phyloP scores from a whole-genome alignment of 2,113 vertebrate species.

The Malaclemys terrapin region DNA sequence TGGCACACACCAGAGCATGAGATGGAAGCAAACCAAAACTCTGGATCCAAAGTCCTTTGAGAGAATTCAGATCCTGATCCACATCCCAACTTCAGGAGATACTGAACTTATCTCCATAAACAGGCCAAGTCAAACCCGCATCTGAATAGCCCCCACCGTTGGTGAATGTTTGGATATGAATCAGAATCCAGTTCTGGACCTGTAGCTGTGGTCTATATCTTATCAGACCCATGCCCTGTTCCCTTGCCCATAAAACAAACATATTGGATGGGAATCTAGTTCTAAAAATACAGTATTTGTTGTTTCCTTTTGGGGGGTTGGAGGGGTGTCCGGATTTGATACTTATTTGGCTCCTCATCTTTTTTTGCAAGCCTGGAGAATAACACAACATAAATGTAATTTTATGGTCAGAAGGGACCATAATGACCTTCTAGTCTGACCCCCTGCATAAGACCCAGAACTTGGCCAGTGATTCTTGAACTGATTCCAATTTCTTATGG shows the following conservation, averaged over 20 bases:
- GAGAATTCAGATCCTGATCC: not conserved
- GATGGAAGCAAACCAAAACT: not conserved
- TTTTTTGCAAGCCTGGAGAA: conserved; percentile 1
- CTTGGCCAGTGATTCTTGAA: not conserved
- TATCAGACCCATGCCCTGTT: not conserved
- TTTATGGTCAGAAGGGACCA: not conserved
- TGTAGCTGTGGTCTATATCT: not conserved
- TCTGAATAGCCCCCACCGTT: not conserved
- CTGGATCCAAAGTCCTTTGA: not conserved
- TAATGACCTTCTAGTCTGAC: not conserved
- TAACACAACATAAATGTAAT: not conserved
- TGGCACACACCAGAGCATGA: conserved; percentile 19
- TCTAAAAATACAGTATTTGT: not conserved
- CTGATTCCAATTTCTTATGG: not conserved
- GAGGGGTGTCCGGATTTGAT: not conserved
- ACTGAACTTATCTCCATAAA: not conserved
- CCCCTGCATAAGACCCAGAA: not conserved
- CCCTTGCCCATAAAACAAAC: not conserved
- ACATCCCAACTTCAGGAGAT: not conserved
- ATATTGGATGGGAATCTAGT: not conserved
- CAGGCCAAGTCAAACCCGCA: not conserved
- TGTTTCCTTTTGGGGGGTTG: not conserved
- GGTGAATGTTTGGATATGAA: not conserved
- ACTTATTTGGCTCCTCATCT: not conserved
- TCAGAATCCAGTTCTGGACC: not conserved